phyloP scores from a whole-genome alignment of 2,888 invertebrate species.

The Limnephilus marmoratus region DNA sequence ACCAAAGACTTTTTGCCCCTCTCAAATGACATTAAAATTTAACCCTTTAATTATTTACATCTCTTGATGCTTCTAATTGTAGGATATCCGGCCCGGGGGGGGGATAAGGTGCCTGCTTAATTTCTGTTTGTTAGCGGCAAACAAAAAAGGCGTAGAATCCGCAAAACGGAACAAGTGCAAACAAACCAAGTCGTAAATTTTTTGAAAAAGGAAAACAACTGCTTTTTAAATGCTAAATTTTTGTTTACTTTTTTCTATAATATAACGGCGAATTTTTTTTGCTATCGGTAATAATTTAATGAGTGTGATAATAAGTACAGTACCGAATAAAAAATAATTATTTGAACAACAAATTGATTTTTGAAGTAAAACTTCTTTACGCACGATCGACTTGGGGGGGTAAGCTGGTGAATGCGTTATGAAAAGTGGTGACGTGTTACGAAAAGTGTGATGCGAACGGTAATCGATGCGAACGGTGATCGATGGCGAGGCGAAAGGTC shows the following conservation, averaged over 20 bases:
- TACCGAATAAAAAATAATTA: too few relatives aligned
- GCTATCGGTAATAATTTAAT: background rate
- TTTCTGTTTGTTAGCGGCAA: background rate
- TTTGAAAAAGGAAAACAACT: constrained; percentile 8
- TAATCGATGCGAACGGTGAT: too few relatives aligned
- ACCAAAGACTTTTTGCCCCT: background rate
- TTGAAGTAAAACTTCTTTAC: too few relatives aligned
- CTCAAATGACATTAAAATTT: background rate
- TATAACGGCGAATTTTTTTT: background rate
- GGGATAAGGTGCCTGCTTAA: constrained; percentile 7
- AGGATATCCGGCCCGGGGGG: background rate
- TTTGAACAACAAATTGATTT: too few relatives aligned
- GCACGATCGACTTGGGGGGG: too few relatives aligned
- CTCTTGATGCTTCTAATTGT: constrained; percentile 12
- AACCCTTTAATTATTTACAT: background rate
- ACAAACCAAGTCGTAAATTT: background rate
- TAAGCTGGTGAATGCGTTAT: too few relatives aligned
- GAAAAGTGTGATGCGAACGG: too few relatives aligned
- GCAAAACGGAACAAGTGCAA: background rate
- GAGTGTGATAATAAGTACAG: background rate
- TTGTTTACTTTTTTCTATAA: background rate
- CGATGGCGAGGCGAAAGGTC: too few relatives aligned
- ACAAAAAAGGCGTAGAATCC: background rate
- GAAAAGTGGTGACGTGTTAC: too few relatives aligned
- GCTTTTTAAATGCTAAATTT: background rate